phyloP scores from a whole-genome alignment of 2,797 vertebrate species.

The Botia almorhae region DNA sequence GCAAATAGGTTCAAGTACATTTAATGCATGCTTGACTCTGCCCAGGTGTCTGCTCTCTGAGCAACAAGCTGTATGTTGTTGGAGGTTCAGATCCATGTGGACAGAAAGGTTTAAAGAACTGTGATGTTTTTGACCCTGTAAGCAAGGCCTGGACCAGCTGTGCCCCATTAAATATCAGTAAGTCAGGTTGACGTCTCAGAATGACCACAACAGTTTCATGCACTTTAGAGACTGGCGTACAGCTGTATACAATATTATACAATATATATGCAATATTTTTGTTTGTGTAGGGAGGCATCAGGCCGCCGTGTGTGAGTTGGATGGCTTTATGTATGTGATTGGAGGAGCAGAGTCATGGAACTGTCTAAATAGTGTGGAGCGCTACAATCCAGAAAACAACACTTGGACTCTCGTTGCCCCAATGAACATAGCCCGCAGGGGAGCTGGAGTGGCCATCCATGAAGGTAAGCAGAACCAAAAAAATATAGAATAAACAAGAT shows the following conservation, averaged over 20 bases:
- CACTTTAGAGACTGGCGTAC: background rate
- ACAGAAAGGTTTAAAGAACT: conserved; percentile 98
- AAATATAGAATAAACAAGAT: too few relatives aligned
- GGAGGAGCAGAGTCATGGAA: conserved; percentile 98
- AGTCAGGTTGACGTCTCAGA: conserved; percentile 60
- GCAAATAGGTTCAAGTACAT: background rate
- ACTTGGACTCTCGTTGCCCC: conserved; percentile 93
- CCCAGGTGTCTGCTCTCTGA: conserved; percentile 92
- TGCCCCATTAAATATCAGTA: conserved; percentile 94
- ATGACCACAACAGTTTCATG: background rate
- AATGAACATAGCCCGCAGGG: conserved; percentile 96
- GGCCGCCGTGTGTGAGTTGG: conserved; percentile 92
- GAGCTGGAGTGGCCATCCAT: conserved; percentile 87
- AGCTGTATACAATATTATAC: background rate
- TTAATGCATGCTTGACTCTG: background rate
- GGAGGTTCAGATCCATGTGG: conserved; percentile 98
- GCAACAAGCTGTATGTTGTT: conserved; percentile 92
- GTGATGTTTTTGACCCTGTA: conserved; percentile 94
- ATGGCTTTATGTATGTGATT: conserved; percentile 90
- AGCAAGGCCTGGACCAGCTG: conserved; percentile 92
- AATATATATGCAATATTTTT: background rate
- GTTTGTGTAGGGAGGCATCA: conserved; percentile 89
- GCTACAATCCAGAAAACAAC: conserved; percentile 94
- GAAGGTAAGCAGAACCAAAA: conserved; percentile 75
- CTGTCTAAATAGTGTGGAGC: conserved; percentile 94